phyloP scores from a whole-genome alignment of 2,888 invertebrate species.

The Watsonalla binaria region DNA sequence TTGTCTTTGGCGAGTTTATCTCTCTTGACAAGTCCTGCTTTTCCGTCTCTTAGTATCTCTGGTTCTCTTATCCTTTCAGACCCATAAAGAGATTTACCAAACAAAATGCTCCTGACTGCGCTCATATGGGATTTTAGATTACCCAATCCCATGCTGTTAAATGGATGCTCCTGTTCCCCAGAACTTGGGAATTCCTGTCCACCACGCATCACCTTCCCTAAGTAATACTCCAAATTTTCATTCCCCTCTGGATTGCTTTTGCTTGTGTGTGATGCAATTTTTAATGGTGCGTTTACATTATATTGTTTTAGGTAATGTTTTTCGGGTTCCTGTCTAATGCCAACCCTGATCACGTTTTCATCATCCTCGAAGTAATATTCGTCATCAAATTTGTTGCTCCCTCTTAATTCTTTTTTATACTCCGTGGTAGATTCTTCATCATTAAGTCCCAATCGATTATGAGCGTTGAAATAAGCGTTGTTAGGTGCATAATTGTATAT shows the following conservation, averaged over 20 bases:
- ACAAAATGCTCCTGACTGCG: constrained; percentile 30
- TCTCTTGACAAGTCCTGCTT: background rate
- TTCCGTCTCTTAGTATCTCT: background rate
- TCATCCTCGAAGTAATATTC: background rate
- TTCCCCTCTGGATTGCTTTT: constrained; percentile 32
- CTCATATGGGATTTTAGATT: constrained; percentile 8
- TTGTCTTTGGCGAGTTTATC: constrained; percentile 12
- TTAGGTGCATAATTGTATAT: constrained; percentile 40
- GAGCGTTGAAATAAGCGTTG: constrained; percentile 44
- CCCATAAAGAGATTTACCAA: background rate
- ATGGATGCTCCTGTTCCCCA: constrained; percentile 18
- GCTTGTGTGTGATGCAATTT: constrained; percentile 5
- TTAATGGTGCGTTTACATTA: background rate
- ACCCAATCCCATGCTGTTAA: constrained; percentile 9
- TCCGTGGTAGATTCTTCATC: constrained; percentile 9
- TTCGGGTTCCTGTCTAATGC: background rate
- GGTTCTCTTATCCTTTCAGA: background rate
- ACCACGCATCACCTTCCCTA: constrained; percentile 13
- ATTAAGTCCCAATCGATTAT: constrained; percentile 43
- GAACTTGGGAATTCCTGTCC: constrained; percentile 12
- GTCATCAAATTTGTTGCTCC: background rate
- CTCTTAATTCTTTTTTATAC: background rate
- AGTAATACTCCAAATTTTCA: constrained; percentile 38
- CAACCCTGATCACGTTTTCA: constrained; percentile 6
- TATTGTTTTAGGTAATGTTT: background rate